Percentiles rank a stretch among this genome's conserved stretches.
Evolutionary conservation across 2,113 vertebrate species (phyloP).

Genomic region (Bothrops jararaca): DNA sequence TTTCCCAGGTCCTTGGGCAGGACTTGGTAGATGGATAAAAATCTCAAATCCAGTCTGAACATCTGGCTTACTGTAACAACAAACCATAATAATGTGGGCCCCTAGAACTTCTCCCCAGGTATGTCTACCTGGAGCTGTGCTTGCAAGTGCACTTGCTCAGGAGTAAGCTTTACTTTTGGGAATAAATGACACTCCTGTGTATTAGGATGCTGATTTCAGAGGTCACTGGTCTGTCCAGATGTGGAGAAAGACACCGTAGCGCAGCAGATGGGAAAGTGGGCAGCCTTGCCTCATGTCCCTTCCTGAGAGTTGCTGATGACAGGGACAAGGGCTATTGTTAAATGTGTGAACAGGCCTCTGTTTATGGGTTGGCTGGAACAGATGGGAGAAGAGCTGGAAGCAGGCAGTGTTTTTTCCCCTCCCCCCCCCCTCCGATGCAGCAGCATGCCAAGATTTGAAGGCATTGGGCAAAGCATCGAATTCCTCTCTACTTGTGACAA

Average conservation of each 20-base stretch:
- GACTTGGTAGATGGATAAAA: neutral
- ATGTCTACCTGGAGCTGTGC: neutral
- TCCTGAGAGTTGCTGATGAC: neutral
- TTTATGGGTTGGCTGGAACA: neutral
- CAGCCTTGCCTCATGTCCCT: neutral
- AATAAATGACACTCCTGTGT: neutral
- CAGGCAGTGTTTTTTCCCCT: neutral
- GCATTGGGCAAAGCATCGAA: neutral
- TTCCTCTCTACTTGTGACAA: slow-evolving; percentile 43
- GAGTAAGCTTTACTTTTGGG: neutral
- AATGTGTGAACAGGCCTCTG: neutral
- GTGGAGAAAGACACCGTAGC: neutral
- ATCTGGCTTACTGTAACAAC: neutral
- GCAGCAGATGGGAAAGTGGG: neutral
- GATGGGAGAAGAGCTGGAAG: neutral
- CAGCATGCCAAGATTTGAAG: slow-evolving; percentile 18
- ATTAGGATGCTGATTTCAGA: neutral
- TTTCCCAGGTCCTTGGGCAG: neutral
- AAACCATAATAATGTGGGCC: neutral
- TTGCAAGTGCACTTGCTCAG: neutral
- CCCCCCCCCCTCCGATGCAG: slow-evolving; percentile 21
- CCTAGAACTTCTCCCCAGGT: neutral
- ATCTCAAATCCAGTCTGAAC: neutral
- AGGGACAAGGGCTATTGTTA: neutral
- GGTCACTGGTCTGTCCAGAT: neutral